These are phyloP conservation scores for Chaetodon auriga DNA, from an alignment of 2,113 vertebrate genomes.

Conservation along the genomic window DNA sequence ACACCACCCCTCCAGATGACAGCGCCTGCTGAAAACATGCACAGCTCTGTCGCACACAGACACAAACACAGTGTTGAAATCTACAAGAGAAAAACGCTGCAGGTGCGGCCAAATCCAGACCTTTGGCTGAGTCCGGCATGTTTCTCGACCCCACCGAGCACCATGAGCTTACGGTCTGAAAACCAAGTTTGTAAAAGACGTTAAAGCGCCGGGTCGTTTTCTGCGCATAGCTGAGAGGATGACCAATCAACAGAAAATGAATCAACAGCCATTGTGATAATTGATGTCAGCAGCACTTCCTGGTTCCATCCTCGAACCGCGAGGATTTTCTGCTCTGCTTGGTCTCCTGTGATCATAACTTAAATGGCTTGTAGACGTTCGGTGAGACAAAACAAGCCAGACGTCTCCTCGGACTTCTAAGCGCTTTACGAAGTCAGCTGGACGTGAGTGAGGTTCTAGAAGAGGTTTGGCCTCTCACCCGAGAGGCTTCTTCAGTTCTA, in stretches of 20 bases:
- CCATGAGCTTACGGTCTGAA: neutral
- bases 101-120: slow-evolving; percentile 39
- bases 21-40: slow-evolving; percentile 63
- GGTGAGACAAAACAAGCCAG: neutral
- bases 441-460: too few species aligned
- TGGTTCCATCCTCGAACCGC: neutral
- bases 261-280: too few species aligned
- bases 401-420: neutral
- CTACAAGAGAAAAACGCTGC: slow-evolving; percentile 29
- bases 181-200: neutral
- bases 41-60: slow-evolving; percentile 37
- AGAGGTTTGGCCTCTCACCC: too few species aligned
- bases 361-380: neutral
- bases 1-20: slow-evolving; percentile 56
- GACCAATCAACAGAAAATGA: too few species aligned
- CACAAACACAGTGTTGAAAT: slow-evolving; percentile 44
- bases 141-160: neutral
- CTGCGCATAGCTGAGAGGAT: too few species aligned
- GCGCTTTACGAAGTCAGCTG: too few species aligned
- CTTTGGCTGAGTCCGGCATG: neutral
- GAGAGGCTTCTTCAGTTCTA: too few species aligned
- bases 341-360: too few species aligned
- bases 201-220: neutral
- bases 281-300: too few species aligned
- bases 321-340: neutral